These are phyloP conservation scores for Mungos mungo DNA, from an alignment of 2,113 vertebrate genomes.

Conservation along the genomic window DNA sequence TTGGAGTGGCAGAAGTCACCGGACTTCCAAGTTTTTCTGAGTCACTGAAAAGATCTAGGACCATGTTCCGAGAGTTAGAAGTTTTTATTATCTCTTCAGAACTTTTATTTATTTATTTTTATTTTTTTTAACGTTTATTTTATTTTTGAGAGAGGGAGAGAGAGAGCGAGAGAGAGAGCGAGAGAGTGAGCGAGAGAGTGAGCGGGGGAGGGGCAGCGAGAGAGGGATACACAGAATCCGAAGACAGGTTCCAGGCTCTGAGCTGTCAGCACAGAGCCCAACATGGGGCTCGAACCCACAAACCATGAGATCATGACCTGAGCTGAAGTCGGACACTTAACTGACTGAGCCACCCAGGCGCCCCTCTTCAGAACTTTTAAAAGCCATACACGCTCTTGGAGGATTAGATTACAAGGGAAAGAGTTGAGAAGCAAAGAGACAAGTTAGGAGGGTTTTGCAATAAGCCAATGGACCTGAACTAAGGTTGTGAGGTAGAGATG, in stretches of 20 bases:
- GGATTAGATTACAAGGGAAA: background rate
- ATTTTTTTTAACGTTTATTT: no score
- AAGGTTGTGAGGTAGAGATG: background rate
- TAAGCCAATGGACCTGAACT: background rate
- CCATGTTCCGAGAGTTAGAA: background rate
- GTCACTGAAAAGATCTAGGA: background rate
- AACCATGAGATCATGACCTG: no score
- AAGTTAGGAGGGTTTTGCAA: background rate
- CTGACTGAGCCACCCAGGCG: no score
- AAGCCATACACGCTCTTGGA: background rate
- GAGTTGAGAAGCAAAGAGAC: background rate
- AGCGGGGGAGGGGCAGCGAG: no score
- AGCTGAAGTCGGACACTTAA: no score
- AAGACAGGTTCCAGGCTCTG: no score
- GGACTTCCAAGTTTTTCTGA: background rate
- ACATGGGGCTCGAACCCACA: no score
- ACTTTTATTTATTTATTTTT: background rate
- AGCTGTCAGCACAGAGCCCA: no score
- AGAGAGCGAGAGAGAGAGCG: no score
- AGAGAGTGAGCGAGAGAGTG: no score
- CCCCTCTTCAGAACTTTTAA: background rate
- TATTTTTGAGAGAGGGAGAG: no score
- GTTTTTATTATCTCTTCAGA: background rate
- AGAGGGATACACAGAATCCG: no score
- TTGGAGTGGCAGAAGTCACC: background rate